These are phyloP conservation scores for Trachurus trachurus DNA, from an alignment of 2,797 vertebrate genomes.

Conservation along the genomic window DNA sequence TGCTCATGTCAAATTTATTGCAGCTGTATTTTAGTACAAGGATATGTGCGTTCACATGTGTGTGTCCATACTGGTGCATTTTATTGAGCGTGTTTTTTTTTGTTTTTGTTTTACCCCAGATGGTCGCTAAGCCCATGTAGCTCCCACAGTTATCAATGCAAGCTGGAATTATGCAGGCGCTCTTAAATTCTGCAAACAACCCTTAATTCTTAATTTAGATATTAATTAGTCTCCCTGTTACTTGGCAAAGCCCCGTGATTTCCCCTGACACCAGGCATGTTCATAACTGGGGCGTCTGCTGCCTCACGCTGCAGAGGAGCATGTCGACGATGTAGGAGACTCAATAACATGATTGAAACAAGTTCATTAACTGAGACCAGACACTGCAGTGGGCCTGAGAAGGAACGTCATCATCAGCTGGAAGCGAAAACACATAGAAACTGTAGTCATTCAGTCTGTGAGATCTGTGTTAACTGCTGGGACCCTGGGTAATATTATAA, in stretches of 20 bases:
- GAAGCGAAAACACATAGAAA: constrained; percentile 13
- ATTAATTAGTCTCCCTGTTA: constrained; percentile 79
- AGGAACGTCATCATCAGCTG: neutral
- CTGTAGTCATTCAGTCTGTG: constrained; percentile 12
- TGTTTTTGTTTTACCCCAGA: constrained; percentile 54
- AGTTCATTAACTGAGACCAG: constrained; percentile 63
- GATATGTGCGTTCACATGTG: constrained; percentile 32
- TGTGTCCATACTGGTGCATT: constrained; percentile 21
- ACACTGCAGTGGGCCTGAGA: constrained; percentile 9
- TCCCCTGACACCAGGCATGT: constrained; percentile 66
- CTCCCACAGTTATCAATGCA: constrained; percentile 52
- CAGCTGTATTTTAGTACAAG: constrained; percentile 50
- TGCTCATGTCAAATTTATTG: constrained; percentile 63
- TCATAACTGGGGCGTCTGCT: constrained; percentile 60
- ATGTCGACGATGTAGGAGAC: constrained; percentile 47
- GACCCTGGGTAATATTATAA: neutral
- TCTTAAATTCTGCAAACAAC: constrained; percentile 73
- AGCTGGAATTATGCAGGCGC: constrained; percentile 56
- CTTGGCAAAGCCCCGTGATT: constrained; percentile 75
- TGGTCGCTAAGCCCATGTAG: constrained; percentile 56
- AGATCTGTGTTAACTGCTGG: neutral
- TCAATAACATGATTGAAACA: constrained; percentile 62
- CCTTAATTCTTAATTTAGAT: constrained; percentile 80
- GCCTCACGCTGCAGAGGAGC: constrained; percentile 50
- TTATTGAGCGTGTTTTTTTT: constrained; percentile 9